Conservation (phyloP, 2,797 vertebrate genomes). For the Silurus aristotelis region DNA sequence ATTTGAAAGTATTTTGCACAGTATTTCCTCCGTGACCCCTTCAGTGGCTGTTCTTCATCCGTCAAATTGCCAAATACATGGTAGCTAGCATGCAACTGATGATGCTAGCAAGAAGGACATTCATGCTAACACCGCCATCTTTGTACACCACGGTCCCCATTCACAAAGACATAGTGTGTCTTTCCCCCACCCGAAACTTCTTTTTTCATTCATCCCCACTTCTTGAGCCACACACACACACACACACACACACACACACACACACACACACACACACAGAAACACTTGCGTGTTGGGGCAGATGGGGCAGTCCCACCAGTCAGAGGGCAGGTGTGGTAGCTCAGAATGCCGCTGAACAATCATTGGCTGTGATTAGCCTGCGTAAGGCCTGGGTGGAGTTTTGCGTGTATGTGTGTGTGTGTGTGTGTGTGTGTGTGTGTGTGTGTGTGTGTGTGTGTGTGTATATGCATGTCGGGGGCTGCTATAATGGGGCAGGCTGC, state of each 20-base stretch:
- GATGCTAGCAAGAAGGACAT: neutral
- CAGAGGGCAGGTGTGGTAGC: constrained; percentile 83
- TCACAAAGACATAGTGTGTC: constrained; percentile 35
- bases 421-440: constrained; percentile 64
- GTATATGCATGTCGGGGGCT: constrained; percentile 69
- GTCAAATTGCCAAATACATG: neutral
- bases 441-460: constrained; percentile 59
- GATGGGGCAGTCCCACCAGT: constrained; percentile 87
- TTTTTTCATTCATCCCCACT: constrained; percentile 40
- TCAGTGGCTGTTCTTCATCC: neutral
- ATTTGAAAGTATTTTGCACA: neutral
- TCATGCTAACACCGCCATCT: neutral
- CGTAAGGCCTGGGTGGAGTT: constrained; percentile 76
- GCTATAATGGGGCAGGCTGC: constrained; percentile 82
- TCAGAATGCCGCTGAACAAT: constrained; percentile 80
- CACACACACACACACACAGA: constrained; percentile 60
- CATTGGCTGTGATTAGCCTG: constrained; percentile 89
- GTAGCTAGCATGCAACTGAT: neutral
- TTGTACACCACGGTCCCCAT: neutral
- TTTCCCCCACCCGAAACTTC: constrained; percentile 40
- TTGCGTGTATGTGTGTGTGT: constrained; percentile 28
- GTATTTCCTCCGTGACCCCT: neutral
- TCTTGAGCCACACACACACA: constrained; percentile 63
- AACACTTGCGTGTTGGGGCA: constrained; percentile 77
- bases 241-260: constrained; percentile 72